Conservation (phyloP, 2,888 invertebrate genomes). For the Linhomoeus sp. region DNA sequence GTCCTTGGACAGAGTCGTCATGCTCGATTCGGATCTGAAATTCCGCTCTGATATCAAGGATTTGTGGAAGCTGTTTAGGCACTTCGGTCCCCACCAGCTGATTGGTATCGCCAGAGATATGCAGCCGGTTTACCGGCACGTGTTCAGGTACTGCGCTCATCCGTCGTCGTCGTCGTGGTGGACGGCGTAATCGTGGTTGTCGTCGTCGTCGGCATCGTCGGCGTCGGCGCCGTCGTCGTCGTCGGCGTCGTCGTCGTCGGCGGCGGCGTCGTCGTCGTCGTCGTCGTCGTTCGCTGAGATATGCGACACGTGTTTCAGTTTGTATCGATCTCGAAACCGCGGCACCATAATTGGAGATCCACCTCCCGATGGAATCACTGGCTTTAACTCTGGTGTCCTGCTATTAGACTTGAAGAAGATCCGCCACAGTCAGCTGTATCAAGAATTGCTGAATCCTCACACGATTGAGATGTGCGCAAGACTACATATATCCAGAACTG, state of each 20-base stretch:
- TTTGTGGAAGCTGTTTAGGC: constrained; percentile 46
- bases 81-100: constrained; percentile 43
- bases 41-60: constrained; percentile 46
- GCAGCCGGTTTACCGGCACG: constrained; percentile 56
- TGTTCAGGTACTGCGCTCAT: too few species aligned
- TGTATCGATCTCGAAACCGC: constrained; percentile 43
- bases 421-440: too few species aligned
- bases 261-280: too few species aligned
- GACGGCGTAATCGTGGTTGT: too few species aligned
- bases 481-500: too few species aligned
- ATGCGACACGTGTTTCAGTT: constrained; percentile 33
- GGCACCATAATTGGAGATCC: constrained; percentile 43
- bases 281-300: too few species aligned
- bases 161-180: too few species aligned
- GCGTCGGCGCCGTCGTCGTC: too few species aligned
- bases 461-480: too few species aligned
- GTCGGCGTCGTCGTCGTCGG: too few species aligned
- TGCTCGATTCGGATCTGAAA: constrained; percentile 57
- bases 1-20: constrained; percentile 42
- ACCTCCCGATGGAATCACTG: constrained; percentile 39
- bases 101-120: constrained; percentile 52
- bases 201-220: too few species aligned
- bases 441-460: not conserved
- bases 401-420: constrained; percentile 47
- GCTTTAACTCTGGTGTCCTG: constrained; percentile 59